phyloP scores from a whole-genome alignment of 2,888 invertebrate genomes.

The Miltochrista miniata region DNA sequence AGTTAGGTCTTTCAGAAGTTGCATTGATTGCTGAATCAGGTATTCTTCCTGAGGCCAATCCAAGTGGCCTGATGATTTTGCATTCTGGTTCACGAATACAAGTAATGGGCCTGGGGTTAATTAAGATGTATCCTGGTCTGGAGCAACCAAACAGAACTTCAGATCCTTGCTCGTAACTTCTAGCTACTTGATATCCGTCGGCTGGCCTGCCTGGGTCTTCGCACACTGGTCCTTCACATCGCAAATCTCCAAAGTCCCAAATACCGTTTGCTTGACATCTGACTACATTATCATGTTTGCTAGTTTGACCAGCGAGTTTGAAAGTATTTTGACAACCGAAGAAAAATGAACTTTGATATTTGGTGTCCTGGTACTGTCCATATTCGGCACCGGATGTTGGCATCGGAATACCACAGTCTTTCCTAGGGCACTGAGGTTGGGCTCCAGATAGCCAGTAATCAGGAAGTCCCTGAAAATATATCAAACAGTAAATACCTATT shows the following conservation, averaged over 20 bases:
- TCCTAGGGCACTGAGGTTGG: constrained; percentile 93
- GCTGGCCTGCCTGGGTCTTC: constrained; percentile 97
- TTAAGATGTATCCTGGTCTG: constrained; percentile 95
- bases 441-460: constrained; percentile 96
- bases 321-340: constrained; percentile 98
- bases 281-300: constrained; percentile 95
- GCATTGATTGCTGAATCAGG: constrained; percentile 98
- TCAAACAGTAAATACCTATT: constrained; percentile 2
- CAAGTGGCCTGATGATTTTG: constrained; percentile 95
- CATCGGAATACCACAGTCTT: constrained; percentile 95
- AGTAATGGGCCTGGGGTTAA: constrained; percentile 94
- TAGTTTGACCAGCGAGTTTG: constrained; percentile 95
- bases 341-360: constrained; percentile 96
- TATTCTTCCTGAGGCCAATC: constrained; percentile 95
- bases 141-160: constrained; percentile 96
- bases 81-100: constrained; percentile 97
- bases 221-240: constrained; percentile 98
- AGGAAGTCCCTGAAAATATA: constrained; percentile 86
- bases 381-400: constrained; percentile 97
- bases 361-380: constrained; percentile 93
- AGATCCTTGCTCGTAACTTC: constrained; percentile 94
- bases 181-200: constrained; percentile 93
- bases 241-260: constrained; percentile 98
- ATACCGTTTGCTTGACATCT: constrained; percentile 95
- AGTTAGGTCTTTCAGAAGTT: constrained; percentile 96